Base-by-base conservation (phyloP, 2,113 vertebrate species). In the Tenebrosternarchus preto region DNA sequence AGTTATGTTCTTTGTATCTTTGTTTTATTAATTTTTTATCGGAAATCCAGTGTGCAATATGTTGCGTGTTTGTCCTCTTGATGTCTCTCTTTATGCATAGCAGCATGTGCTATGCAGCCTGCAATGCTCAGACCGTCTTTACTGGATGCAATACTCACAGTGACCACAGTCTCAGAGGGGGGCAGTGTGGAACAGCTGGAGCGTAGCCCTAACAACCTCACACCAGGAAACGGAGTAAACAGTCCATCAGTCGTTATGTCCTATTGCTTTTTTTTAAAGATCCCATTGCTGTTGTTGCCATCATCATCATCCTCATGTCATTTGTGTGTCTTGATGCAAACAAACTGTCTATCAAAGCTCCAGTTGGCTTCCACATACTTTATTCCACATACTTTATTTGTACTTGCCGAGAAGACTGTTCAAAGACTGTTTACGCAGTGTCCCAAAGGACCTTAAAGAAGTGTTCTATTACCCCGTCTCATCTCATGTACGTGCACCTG, bases 61-160 rank as follows among this genome's bases (percentile, higher is more conserved):
- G 88, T 90, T 90, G 74, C 57, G 85, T 90, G 78, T 73, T n/a
- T 19, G 91, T 92, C 85, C 82, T 86, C 88, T 89, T 85, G 86
- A 88, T 93, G 83, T 90, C 83, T 85, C 77, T 87, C 8, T 70
- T 79, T 74, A 86, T 88, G 90, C 90, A 91, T 92, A 92, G 92
- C 91, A 92, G 92, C 91, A 92, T 93, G 92, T 36, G 89, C 90
- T 93, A 92, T 92, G 91, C 88, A 91, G 88, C 84, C 74, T 82
- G 82, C 88, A 85, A 88, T 84, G 86, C 88, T 85, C 66, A 86
- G 77, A 87, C 87, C 85, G 80, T 3, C n/a, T 76, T 78, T 50
- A 39, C 86, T 73, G 83, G 89, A 91, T 91, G 91, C 90, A 91
- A 89, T 74, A 31, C 61, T 43, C 88, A 88, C 85, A 85, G 24